These are phyloP conservation scores for Eurystomus gularis DNA, from an alignment of 2,113 vertebrate genomes.

Conservation along the genomic window DNA sequence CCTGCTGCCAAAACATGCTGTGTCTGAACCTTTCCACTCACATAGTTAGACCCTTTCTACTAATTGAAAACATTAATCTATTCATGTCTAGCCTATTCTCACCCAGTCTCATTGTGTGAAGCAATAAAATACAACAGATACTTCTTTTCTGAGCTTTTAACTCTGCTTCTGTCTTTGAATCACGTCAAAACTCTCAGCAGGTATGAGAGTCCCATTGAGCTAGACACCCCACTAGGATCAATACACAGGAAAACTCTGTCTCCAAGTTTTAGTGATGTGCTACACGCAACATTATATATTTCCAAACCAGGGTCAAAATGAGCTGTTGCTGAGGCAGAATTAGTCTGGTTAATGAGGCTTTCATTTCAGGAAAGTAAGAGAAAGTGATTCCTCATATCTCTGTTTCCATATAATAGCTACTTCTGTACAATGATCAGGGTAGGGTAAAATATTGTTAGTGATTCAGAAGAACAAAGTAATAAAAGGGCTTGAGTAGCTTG, in stretches of 20 bases:
- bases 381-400: background rate
- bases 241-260: background rate
- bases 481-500: slow-evolving; percentile 40
- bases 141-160: background rate
- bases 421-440: slow-evolving; percentile 19
- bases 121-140: background rate
- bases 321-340: background rate
- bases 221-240: background rate
- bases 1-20: background rate
- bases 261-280: background rate
- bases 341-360: slow-evolving; percentile 41
- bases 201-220: background rate
- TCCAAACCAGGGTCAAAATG: slow-evolving; percentile 22
- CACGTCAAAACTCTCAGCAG: slow-evolving; percentile 11
- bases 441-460: slow-evolving; percentile 25
- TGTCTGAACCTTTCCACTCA: background rate
- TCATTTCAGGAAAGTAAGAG: slow-evolving; percentile 33
- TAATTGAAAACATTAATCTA: background rate
- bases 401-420: slow-evolving; percentile 11
- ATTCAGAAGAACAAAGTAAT: slow-evolving; percentile 46
- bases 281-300: background rate
- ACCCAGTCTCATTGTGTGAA: background rate
- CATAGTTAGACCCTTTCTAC: background rate
- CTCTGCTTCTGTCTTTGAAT: slow-evolving; percentile 8
- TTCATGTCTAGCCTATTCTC: background rate